Evolutionary conservation across 2,888 invertebrate species (phyloP).

Genomic region (Oxytorus armatus): DNA sequence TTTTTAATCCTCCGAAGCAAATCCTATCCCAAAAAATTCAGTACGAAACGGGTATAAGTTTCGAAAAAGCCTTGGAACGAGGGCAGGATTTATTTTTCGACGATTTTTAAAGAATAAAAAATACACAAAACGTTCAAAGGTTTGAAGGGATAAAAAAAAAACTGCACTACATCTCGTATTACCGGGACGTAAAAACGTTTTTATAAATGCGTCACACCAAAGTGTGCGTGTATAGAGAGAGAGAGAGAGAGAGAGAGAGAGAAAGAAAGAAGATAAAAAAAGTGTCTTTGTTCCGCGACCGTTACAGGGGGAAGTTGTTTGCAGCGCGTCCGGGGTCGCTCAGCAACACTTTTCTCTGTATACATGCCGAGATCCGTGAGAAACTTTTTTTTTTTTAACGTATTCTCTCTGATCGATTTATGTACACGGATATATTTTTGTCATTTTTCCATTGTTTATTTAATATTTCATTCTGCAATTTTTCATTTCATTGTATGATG

Average conservation of each 20-base stretch:
- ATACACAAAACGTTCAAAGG: background rate
- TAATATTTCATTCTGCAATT: background rate
- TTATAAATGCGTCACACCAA: constrained; percentile 34
- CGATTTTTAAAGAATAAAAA: background rate
- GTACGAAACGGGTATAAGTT: no score
- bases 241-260: constrained; percentile 11
- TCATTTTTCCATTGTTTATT: background rate
- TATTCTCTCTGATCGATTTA: background rate
- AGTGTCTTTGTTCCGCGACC: constrained; percentile 56
- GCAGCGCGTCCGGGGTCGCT: constrained; percentile 44
- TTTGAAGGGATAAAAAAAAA: background rate
- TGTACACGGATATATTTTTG: background rate
- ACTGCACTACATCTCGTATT: constrained; percentile 28
- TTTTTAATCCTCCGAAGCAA: no score
- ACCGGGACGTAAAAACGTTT: constrained; percentile 31
- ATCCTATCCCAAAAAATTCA: no score
- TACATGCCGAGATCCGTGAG: background rate
- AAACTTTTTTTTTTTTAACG: constrained; percentile 12
- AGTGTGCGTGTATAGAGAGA: no score
- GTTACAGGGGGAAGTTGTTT: constrained; percentile 56
- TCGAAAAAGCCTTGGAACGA: no score
- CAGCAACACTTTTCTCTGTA: constrained; percentile 6
- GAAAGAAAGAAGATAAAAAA: constrained; percentile 29
- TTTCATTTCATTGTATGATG: no score
- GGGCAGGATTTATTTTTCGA: background rate